Conservation (phyloP, 2,888 invertebrate species). For the Resseliella maxima region DNA sequence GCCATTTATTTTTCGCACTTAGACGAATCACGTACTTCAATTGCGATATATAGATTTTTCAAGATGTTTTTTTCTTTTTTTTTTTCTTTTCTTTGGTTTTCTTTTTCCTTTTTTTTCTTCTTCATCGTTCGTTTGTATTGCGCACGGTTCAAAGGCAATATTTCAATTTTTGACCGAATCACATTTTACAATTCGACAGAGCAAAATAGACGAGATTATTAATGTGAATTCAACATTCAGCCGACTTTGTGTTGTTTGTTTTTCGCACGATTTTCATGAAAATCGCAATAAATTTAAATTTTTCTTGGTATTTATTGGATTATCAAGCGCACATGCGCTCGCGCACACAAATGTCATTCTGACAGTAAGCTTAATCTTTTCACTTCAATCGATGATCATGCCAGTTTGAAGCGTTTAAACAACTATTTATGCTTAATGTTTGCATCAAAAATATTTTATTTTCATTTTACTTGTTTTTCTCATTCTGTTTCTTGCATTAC, state of each 20-base stretch:
- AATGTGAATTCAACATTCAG: too few species aligned
- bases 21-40: neutral
- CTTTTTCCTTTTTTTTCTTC: neutral
- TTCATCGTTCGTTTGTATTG: too few species aligned
- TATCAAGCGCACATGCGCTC: neutral
- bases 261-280: too few species aligned
- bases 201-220: neutral
- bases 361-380: neutral
- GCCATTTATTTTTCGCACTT: constrained; percentile 5
- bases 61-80: neutral
- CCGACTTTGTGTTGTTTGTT: too few species aligned
- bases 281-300: neutral
- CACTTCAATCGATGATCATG: neutral
- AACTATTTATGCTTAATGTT: too few species aligned
- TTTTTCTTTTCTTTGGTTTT: neutral
- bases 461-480: too few species aligned
- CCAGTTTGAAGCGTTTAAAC: too few species aligned
- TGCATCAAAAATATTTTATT: too few species aligned
- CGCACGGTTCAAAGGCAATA: neutral
- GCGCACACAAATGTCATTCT: neutral
- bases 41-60: neutral
- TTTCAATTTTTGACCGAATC: constrained; percentile 1
- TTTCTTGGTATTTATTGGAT: neutral
- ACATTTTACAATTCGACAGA: neutral
- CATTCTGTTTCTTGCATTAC: too few species aligned